Conservation (phyloP, 2,888 invertebrate species). For the Thymelicus acteon region DNA sequence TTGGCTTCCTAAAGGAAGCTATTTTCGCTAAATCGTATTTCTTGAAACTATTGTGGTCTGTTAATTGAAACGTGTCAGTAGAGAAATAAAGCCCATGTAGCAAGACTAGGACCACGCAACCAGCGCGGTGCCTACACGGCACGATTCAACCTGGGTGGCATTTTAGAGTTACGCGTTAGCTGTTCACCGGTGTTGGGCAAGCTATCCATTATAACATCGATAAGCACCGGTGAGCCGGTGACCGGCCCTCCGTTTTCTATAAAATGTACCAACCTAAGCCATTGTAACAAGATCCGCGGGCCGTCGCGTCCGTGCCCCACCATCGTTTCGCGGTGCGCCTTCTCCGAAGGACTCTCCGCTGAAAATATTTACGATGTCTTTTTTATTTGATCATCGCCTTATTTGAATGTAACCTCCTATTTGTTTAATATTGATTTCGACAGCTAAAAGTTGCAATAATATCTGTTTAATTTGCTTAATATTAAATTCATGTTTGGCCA, state of each 20-base stretch:
- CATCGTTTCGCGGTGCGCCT: slow-evolving; percentile 43
- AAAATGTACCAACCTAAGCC: slow-evolving; percentile 50
- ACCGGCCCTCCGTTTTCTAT: slow-evolving; percentile 57
- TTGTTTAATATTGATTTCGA: too few species aligned
- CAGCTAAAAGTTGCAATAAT: too few species aligned
- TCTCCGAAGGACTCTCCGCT: slow-evolving; percentile 42
- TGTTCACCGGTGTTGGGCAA: slow-evolving; percentile 61
- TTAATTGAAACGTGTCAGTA: slow-evolving; percentile 11
- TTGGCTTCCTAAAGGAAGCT: background rate
- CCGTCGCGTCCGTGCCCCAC: slow-evolving; percentile 40
- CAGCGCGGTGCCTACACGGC: slow-evolving; percentile 11
- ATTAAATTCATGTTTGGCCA: too few species aligned
- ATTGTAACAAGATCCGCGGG: slow-evolving; percentile 50
- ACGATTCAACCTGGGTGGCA: slow-evolving; percentile 75
- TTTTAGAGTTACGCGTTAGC: slow-evolving; percentile 67
- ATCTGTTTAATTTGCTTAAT: too few species aligned
- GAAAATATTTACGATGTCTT: slow-evolving; percentile 20
- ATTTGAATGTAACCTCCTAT: background rate
- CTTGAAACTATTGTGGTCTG: slow-evolving; percentile 6
- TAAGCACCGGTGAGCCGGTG: slow-evolving; percentile 51
- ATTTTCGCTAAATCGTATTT: background rate
- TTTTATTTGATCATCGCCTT: slow-evolving; percentile 17
- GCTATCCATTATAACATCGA: slow-evolving; percentile 58
- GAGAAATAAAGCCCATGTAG: background rate
- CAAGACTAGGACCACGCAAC: slow-evolving; percentile 12